Conservation (phyloP, 2,113 vertebrate genomes). For the Nycticryphes semicollaris region DNA sequence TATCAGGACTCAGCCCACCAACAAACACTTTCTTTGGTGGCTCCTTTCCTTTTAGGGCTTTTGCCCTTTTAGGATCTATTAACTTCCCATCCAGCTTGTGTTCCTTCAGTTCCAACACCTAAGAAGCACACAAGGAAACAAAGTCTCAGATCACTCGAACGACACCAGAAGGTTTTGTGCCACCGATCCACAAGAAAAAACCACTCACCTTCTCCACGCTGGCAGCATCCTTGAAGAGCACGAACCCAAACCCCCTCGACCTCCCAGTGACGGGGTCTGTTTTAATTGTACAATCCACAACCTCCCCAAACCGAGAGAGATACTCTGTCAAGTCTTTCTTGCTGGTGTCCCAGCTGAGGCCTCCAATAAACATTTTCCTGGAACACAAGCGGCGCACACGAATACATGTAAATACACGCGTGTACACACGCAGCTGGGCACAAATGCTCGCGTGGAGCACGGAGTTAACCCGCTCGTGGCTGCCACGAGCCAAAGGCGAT, state of each 20-base stretch:
- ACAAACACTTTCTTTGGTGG: slow-evolving; percentile 90
- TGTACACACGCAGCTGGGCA: accelerated
- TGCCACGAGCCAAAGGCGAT: neutral
- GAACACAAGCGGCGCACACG: neutral
- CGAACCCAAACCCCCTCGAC: slow-evolving; percentile 88
- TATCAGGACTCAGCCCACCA: slow-evolving; percentile 88
- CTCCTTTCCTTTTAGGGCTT: slow-evolving; percentile 88
- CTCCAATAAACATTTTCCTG: slow-evolving; percentile 92
- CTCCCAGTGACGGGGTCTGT: slow-evolving; percentile 87
- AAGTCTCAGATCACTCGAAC: neutral
- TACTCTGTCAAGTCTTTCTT: slow-evolving; percentile 91
- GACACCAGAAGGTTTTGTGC: neutral
- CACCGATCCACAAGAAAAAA: neutral
- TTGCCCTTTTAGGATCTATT: slow-evolving; percentile 89
- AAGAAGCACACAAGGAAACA: neutral
- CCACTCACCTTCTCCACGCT: slow-evolving; percentile 85
- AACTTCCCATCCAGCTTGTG: slow-evolving; percentile 89
- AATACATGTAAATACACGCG: accelerated
- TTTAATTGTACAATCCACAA: slow-evolving; percentile 90
- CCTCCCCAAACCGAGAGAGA: slow-evolving; percentile 87
- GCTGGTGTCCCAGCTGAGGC: slow-evolving; percentile 91
- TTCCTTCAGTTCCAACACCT: slow-evolving; percentile 89
- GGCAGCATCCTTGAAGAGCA: slow-evolving; percentile 87
- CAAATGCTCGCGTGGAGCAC: accelerated
- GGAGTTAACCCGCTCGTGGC: too few relatives aligned